Conservation (phyloP, 2,888 invertebrate genomes). For the Argynnis bischoffii region DNA sequence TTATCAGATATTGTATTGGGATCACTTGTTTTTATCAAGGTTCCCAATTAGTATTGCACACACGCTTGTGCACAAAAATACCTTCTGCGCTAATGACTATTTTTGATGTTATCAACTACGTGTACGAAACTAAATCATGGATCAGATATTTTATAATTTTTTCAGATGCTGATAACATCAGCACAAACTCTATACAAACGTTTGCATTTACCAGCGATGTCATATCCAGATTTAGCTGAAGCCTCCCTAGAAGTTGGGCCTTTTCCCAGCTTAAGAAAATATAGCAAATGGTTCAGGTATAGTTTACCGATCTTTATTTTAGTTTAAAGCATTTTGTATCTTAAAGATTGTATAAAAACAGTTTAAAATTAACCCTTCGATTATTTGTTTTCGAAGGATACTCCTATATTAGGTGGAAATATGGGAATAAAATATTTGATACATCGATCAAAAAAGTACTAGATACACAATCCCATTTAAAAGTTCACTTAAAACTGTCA, state of each 20-base stretch:
- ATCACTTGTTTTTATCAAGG: no score
- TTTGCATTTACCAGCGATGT: constrained; percentile 65
- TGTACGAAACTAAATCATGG: neutral
- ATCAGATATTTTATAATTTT: constrained; percentile 25
- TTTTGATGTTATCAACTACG: no score
- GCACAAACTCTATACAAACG: constrained; percentile 67
- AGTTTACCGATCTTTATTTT: neutral
- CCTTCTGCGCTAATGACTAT: no score
- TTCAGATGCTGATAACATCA: constrained; percentile 66
- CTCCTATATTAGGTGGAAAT: no score
- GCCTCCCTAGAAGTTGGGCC: constrained; percentile 64
- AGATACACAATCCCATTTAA: no score
- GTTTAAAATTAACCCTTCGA: no score
- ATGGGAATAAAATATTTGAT: no score
- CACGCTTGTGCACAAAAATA: neutral
- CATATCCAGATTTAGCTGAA: constrained; percentile 72
- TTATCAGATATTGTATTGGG: no score
- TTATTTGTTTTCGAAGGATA: no score
- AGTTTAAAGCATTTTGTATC: neutral
- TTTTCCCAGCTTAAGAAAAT: constrained; percentile 63
- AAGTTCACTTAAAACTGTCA: no score
- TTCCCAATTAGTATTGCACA: neutral
- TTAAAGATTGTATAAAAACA: no score
- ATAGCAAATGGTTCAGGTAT: constrained; percentile 71
- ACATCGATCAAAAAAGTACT: no score